Evolutionary conservation across 1,140 invertebrate genomes (phyloP), one percentile per base, ranked within the genome.

Genomic region (Drosophila kepulauana): DNA sequence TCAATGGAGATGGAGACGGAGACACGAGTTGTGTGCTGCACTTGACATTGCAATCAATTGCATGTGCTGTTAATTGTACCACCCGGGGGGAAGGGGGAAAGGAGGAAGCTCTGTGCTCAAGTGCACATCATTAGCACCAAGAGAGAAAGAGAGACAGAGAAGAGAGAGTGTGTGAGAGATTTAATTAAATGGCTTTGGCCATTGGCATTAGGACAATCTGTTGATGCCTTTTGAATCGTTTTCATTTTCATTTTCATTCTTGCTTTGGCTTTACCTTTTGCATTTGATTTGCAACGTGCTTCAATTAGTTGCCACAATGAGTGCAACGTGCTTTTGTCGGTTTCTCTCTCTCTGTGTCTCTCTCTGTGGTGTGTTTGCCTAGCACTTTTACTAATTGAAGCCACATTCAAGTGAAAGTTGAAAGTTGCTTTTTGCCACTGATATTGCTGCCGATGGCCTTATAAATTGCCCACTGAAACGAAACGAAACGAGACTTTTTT

Each of bases 351-450:
- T n/a, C 6, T 58, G 1, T 49, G 33, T 48, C 3, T 48, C 10
- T n/a, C 6, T 58, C 1, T 49, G 33, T 54, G 56, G 8, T 49
- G 33, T 54, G 56, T 73, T 49, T 79, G 58, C 20, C 8, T 43
- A 67, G 64, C 82, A 87, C 86, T 88, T 78, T 81, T 62, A 78
- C 88, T 88, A 88, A 88, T 88, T 88, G 85, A 82, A 76, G 49
- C 35, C 46, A 65, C 59, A 41, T 61, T 72, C 66, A 63, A 51
- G 35, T 66, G 54, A 7, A 62, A 64, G 41, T 75, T 75, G 33
- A 25, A 25, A 25, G 41, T 56, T 61, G 28, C 33, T 38, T 38
- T 38, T 7, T 8, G 35, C 8, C 8, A 10, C 35, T 33, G 54
- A 58, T 79, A 87, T 79, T 76, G 75, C 79, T 71, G 75, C 75